Conservation (phyloP, 2,888 invertebrate species). For the Mechanitis mazaeus region DNA sequence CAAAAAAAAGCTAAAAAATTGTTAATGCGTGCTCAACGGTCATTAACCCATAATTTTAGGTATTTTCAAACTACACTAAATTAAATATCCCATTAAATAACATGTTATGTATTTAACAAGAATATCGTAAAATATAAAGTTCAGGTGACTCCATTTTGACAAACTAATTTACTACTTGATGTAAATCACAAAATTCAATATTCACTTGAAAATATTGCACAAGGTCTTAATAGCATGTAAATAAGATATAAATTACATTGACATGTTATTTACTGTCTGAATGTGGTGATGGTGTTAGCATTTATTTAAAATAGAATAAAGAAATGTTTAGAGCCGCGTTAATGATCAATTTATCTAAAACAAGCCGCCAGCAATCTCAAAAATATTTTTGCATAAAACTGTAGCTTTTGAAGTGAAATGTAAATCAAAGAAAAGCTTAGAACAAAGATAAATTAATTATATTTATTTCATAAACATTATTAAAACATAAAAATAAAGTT, state of each 20-base stretch:
- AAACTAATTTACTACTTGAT: conserved; percentile 48
- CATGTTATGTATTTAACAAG: conserved; percentile 47
- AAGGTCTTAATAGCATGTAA: neutral
- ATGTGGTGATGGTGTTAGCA: conserved; percentile 23
- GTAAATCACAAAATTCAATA: conserved; percentile 9
- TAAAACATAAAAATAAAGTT: too few species aligned
- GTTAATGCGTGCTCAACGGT: too few species aligned
- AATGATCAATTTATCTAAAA: conserved; percentile 38
- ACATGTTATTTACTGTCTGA: conserved; percentile 17
- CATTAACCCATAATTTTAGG: neutral
- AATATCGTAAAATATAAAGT: conserved; percentile 46
- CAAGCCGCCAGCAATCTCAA: conserved; percentile 20
- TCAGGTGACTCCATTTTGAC: conserved; percentile 54
- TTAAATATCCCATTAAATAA: conserved; percentile 38
- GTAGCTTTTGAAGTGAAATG: conserved; percentile 11
- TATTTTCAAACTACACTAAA: conserved; percentile 19
- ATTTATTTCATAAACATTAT: neutral
- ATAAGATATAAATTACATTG: conserved; percentile 12
- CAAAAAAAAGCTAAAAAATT: too few species aligned
- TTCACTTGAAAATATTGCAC: neutral
- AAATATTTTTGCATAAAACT: conserved; percentile 21
- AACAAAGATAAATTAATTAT: conserved; percentile 5
- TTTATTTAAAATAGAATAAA: conserved; percentile 41
- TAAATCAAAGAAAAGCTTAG: neutral
- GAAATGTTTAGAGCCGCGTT: conserved; percentile 46